phyloP scores from a whole-genome alignment of 2,888 invertebrate genomes.

The Drosophila borborema region DNA sequence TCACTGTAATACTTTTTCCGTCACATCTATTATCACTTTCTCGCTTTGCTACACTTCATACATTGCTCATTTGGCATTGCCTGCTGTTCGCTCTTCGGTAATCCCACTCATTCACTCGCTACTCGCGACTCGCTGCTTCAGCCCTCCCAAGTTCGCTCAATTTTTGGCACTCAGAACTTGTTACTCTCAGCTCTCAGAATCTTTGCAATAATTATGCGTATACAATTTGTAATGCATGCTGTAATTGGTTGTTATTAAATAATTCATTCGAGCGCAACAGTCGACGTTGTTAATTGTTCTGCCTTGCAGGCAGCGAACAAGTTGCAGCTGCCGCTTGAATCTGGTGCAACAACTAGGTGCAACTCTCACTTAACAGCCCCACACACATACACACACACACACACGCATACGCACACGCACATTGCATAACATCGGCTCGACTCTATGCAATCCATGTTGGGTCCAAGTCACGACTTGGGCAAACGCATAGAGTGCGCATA shows the following conservation, averaged over 20 bases:
- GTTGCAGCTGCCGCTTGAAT: constrained; percentile 41
- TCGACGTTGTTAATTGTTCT: constrained; percentile 48
- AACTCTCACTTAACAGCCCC: constrained; percentile 51
- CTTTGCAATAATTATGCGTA: constrained; percentile 1
- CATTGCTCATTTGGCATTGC: not conserved
- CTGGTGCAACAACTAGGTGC: constrained; percentile 42
- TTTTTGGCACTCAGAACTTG: not conserved
- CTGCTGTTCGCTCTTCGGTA: no score
- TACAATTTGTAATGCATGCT: constrained; percentile 2
- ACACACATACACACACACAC: constrained; percentile 15
- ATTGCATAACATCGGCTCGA: constrained; percentile 47
- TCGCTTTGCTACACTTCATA: not conserved
- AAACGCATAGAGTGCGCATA: constrained; percentile 75
- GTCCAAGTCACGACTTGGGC: constrained; percentile 69
- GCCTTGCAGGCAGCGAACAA: constrained; percentile 38
- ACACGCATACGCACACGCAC: constrained; percentile 24
- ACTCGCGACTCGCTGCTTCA: not conserved
- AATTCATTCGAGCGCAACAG: constrained; percentile 18
- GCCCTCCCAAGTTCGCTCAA: no score
- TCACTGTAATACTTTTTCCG: not conserved
- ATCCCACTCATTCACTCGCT: no score
- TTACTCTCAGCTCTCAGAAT: not conserved
- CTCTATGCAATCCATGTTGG: constrained; percentile 22
- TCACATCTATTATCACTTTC: not conserved
- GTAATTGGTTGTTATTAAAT: constrained; percentile 36